Base-by-base conservation (phyloP, 2,888 invertebrate genomes). In the Sthenelais limicola region DNA sequence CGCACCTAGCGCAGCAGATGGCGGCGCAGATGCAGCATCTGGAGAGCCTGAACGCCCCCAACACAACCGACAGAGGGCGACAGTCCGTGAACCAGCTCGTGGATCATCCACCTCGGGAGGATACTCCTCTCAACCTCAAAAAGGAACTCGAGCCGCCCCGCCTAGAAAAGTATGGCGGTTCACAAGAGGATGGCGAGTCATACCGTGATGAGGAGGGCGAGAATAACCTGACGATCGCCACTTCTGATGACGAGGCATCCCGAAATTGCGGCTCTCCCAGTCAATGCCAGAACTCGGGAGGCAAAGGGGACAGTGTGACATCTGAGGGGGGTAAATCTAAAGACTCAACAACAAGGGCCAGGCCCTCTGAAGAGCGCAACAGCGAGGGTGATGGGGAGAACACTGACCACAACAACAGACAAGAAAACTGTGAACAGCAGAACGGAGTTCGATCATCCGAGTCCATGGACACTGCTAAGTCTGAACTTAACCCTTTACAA, bases 41-140 rank as follows among this genome's bases (percentile, higher is more conserved):
- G 43, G 43, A 43, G 43, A 18, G 43, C 18, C 9, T 9, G 12
- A 9, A 43, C 43, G 43, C 43, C 12, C 12, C 12, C 43, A 12
- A 9, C 12, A n/a, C 35, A 26, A 12, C 35, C 12, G 1, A 12
- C 4, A 43, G 62, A 1, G 56, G 56, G 15, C 35, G 62, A 5
- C 62, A 43, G 4, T 7, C 21, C 9, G 21, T 35, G 5, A 43
- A 62, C 4, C 35, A 62, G 24, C 38, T 4, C 38, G 52, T 24
- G 2, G 30, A n/a, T 32, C 51, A n/a, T n/a, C 62, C 62, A 5
- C 62, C 62, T 15, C 62, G 62, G 21, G 62, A 38, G 62, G 62
- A 62, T 15, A 62, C 62, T n/a, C 62, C 62, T 35, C 62, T 62
- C 38, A 62, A 62, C 62, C 62, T 62, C 21, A 62, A 62, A 28